Conservation (phyloP, 2,113 vertebrate genomes). For the Charina bottae region DNA sequence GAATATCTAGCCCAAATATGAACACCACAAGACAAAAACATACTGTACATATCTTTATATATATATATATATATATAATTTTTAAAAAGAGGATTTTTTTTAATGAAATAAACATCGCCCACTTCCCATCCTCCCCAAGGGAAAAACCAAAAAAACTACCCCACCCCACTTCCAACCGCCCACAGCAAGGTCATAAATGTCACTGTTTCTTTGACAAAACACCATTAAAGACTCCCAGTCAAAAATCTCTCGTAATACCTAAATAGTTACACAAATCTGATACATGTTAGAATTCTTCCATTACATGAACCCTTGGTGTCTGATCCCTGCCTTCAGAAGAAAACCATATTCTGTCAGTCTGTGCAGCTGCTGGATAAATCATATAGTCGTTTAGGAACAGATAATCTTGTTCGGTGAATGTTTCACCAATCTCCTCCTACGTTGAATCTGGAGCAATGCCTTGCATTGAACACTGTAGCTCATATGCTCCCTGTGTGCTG, state of each 20-base stretch:
- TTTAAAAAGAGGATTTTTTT: neutral
- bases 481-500: no score
- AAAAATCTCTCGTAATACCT: neutral
- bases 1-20: conserved; percentile 74
- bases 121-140: neutral
- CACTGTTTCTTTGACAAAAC: rapidly evolving
- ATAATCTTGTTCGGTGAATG: neutral
- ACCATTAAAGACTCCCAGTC: neutral
- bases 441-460: no score
- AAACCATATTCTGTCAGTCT: neutral
- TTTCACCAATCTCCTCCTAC: no score
- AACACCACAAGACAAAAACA: conserved; percentile 66
- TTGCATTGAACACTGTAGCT: no score
- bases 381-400: neutral
- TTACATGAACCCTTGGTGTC: neutral
- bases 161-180: conserved; percentile 48
- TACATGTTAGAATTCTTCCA: neutral
- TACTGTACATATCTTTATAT: conserved; percentile 65
- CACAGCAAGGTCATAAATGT: conserved; percentile 20
- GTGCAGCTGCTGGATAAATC: no score
- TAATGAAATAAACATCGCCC: conserved; percentile 11
- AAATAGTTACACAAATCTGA: conserved; percentile 42
- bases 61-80: conserved; percentile 7
- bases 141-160: neutral
- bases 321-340: neutral